Evolutionary conservation across 2,113 vertebrate genomes (phyloP).

Genomic region (Salvator merianae): DNA sequence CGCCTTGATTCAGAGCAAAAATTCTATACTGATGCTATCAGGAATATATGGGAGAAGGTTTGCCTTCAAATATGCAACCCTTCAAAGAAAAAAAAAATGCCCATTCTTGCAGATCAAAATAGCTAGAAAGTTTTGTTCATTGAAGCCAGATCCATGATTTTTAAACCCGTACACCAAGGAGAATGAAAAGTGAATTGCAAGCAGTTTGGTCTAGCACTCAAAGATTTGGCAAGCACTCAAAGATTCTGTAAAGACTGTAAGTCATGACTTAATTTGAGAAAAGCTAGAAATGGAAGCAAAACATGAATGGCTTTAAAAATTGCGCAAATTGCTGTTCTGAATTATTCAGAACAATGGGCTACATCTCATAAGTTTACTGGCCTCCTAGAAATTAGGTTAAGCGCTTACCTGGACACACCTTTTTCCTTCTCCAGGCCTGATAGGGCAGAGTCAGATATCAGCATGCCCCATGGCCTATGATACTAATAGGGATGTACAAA

Average conservation of each 20-base stretch:
- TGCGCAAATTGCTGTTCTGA: too few species aligned
- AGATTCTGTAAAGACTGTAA: neutral
- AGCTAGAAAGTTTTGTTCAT: neutral
- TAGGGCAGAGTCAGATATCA: too few species aligned
- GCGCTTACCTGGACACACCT: too few species aligned
- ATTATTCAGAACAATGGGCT: too few species aligned
- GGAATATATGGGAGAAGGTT: neutral
- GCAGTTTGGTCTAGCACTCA: neutral
- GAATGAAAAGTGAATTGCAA: neutral
- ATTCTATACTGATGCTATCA: too few species aligned
- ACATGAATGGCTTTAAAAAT: neutral
- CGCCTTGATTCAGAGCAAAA: neutral
- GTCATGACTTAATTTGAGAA: conserved; percentile 18
- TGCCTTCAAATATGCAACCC: neutral
- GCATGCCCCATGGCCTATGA: too few species aligned
- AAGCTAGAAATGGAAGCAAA: neutral
- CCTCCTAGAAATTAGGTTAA: too few species aligned
- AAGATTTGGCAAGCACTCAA: too few species aligned
- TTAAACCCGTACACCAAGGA: neutral
- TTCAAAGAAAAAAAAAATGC: neutral
- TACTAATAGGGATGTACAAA: too few species aligned
- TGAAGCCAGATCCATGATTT: neutral
- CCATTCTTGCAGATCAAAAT: neutral
- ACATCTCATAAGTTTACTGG: too few species aligned
- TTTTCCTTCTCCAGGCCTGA: too few species aligned